Conservation (phyloP, 2,888 invertebrate genomes). For the Agapetus fuscipes region DNA sequence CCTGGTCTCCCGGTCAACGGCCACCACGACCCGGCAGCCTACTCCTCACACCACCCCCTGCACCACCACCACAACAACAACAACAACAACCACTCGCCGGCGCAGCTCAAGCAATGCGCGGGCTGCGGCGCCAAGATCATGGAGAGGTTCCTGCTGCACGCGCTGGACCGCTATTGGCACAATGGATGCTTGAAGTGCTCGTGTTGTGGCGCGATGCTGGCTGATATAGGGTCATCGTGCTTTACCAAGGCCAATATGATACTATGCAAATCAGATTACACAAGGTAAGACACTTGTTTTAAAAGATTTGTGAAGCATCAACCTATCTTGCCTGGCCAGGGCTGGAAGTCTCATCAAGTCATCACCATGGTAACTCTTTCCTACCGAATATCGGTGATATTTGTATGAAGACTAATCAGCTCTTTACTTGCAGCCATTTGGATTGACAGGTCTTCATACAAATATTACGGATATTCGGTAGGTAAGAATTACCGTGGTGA, state of each 20-base stretch:
- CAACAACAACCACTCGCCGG: conserved; percentile 47
- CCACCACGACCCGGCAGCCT: conserved; percentile 32
- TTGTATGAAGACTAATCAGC: no score
- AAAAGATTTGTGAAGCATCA: no score
- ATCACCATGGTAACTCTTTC: no score
- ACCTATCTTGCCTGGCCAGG: no score
- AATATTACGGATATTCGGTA: no score
- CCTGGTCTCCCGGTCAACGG: conserved; percentile 36
- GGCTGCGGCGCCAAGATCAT: conserved; percentile 89
- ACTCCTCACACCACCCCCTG: conserved; percentile 40
- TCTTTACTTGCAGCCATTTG: no score
- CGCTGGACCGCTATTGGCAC: conserved; percentile 93
- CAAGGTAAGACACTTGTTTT: conserved; percentile 60
- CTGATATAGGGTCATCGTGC: conserved; percentile 86
- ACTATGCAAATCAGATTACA: conserved; percentile 90
- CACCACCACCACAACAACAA: conserved; percentile 44
- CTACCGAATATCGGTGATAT: no score
- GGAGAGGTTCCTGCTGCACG: conserved; percentile 84
- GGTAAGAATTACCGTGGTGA: no score
- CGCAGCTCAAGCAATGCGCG: conserved; percentile 69
- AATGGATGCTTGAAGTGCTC: conserved; percentile 91
- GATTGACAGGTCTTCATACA: no score
- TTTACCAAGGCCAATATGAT: conserved; percentile 91
- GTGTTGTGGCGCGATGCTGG: conserved; percentile 80
- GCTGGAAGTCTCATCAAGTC: no score